Base-by-base conservation (phyloP, 1,140 invertebrate species). In the Grapholita molesta region DNA sequence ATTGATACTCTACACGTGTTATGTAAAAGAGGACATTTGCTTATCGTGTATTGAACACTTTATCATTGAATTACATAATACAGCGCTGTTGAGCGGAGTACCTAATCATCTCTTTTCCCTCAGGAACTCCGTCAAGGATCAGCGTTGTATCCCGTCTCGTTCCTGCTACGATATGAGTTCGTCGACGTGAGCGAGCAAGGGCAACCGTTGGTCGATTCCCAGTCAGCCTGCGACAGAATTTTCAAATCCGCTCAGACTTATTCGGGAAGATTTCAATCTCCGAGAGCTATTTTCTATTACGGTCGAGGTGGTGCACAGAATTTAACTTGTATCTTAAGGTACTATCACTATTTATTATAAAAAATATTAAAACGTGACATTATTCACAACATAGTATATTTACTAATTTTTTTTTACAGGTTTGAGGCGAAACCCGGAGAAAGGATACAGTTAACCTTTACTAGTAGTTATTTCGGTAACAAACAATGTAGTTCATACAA, bases 141-240 rank as follows among this genome's bases (percentile, higher is more conserved):
- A 38, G 95, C 96, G 1, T 90, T 96, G 4, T 96, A 95, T 86
- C 95, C 96, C 0, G 94, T 96, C 18, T 95, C 94, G 68, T 97
- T 97, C 79, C 92, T 95, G 23, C 92, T 97, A 1, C 93, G 95
- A 12, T 97, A 97, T 86, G 96, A 97, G 88, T 97, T 97, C 83
- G 95, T 94, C 70, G 91, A 94, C 86, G 86, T 94, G 75, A 88
- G 94, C 81, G 92, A 94, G 91, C 92, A 95, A 90, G 92, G 94
- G 70, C 82, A 94, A 85, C 93, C 93, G 66, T 77, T 92, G 65
- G 82, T 85, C 52, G 90, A 90, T 33, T 93, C 92, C 11, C 88
- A 92, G 69, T 94, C 93, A 71, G 92, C 93, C 25, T 95, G 94
- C 81, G 94, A 95, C 82, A 89, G 94, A 75, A 89, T 94, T 64